Percentiles rank a stretch among this genome's conserved stretches.
Conservation (phyloP, 1,140 invertebrate species). For the Drosophila cardini region DNA sequence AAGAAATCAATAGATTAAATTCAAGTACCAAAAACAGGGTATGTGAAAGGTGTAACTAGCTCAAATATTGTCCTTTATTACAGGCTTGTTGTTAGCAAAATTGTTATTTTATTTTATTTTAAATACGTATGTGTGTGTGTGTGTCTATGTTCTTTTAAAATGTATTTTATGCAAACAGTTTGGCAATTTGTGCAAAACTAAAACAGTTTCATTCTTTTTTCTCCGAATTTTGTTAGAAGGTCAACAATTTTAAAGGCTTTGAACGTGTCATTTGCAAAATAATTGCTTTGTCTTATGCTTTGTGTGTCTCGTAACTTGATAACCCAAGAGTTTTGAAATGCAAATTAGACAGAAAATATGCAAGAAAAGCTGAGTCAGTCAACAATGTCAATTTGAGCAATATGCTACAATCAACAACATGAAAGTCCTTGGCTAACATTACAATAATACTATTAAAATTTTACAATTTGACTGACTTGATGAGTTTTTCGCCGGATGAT, state of each 20-base stretch:
- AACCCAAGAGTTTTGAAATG: conserved; percentile 22
- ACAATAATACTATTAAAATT: neutral
- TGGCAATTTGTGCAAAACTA: conserved; percentile 44
- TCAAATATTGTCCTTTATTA: neutral
- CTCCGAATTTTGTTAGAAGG: conserved; percentile 23
- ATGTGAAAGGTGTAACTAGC: neutral
- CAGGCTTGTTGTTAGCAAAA: conserved; percentile 38
- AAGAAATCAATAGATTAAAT: neutral
- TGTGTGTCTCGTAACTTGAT: conserved; percentile 22
- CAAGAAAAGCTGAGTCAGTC: conserved; percentile 5
- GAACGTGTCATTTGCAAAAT: conserved; percentile 51
- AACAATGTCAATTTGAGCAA: conserved; percentile 1
- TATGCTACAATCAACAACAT: neutral
- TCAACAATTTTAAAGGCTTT: conserved; percentile 49
- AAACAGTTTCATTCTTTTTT: conserved; percentile 20
- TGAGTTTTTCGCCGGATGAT: neutral
- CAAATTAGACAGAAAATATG: conserved; percentile 38
- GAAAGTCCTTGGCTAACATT: neutral
- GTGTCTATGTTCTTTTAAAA: conserved; percentile 8
- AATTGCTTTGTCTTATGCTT: conserved; percentile 50
- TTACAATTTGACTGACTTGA: neutral
- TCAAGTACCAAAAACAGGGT: neutral
- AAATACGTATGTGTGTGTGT: neutral
- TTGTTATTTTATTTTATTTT: conserved; percentile 59
- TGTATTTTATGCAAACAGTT: conserved; percentile 40